A percentile compares a stretch with the other conserved stretches of the same genome.
These are phyloP conservation scores for Drosophila imparisetae DNA, from an alignment of 2,888 invertebrate genomes.

Conservation along the genomic window DNA sequence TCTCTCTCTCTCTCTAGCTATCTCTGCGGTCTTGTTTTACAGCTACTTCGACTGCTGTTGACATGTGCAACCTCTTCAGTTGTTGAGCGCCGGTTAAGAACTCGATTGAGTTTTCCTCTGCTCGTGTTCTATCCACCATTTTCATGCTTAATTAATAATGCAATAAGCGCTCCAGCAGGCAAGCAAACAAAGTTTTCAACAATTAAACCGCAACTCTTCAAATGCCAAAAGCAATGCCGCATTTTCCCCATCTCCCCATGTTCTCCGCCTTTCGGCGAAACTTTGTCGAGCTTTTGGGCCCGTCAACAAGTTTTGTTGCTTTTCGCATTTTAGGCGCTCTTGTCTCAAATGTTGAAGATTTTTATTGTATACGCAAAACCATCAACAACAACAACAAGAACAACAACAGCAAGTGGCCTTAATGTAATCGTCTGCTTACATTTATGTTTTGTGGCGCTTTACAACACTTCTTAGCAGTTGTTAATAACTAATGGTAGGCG, in stretches of 20 bases:
- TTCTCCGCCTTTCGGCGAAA: neutral
- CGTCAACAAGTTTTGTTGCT: conserved; percentile 37
- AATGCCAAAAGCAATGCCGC: conserved; percentile 35
- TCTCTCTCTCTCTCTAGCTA: conserved; percentile 8
- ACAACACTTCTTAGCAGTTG: conserved; percentile 34
- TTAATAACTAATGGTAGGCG: conserved; percentile 43
- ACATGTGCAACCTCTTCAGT: conserved; percentile 53
- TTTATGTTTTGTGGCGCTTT: conserved; percentile 24
- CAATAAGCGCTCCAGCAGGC: conserved; percentile 44
- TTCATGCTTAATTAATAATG: conserved; percentile 72
- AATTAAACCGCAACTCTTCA: conserved; percentile 46
- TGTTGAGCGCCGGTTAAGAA: neutral
- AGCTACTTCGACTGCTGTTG: conserved; percentile 50
- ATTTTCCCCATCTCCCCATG: neutral
- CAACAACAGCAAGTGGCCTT: neutral
- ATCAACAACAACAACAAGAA: conserved; percentile 13
- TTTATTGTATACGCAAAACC: conserved; percentile 23
- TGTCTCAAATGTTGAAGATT: conserved; percentile 32
- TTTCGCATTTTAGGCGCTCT: conserved; percentile 12
- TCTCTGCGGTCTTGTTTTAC: conserved; percentile 15
- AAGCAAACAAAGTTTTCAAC: conserved; percentile 39
- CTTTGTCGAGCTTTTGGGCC: conserved; percentile 33
- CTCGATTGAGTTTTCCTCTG: conserved; percentile 10
- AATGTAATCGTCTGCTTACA: conserved; percentile 29
- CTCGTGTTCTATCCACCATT: conserved; percentile 26